Conservation (phyloP, 2,888 invertebrate species). For the Sarcophaga rosellei region DNA sequence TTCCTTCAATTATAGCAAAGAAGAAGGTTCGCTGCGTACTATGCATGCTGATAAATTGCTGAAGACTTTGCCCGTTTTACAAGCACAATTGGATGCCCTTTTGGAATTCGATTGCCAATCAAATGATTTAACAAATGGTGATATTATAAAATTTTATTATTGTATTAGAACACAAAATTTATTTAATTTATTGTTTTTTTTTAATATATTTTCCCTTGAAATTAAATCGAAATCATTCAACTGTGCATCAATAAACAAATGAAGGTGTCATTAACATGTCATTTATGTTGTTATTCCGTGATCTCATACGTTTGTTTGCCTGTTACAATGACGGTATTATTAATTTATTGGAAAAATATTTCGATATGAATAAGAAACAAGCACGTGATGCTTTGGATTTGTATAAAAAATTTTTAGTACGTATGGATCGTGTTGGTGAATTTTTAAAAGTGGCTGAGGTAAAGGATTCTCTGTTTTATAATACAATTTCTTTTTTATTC, state of each 20-base stretch:
- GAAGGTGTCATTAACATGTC: slow-evolving; percentile 97
- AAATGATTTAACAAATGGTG: slow-evolving; percentile 96
- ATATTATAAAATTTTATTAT: slow-evolving; percentile 7
- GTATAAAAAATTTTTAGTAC: slow-evolving; percentile 98
- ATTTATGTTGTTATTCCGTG: slow-evolving; percentile 99
- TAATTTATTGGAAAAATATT: slow-evolving; percentile 99
- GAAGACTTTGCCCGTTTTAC: slow-evolving; percentile 97
- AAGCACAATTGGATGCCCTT: slow-evolving; percentile 96
- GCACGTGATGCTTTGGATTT: slow-evolving; percentile 98
- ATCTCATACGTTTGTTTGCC: slow-evolving; percentile 99
- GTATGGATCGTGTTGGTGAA: slow-evolving; percentile 99
- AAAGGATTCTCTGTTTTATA: neutral
- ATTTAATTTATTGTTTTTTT: neutral
- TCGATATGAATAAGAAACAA: slow-evolving; percentile 99
- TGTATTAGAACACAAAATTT: slow-evolving; percentile 11
- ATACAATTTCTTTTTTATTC: slow-evolving; percentile 46
- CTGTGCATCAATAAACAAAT: neutral
- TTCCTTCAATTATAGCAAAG: slow-evolving; percentile 87
- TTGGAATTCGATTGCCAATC: slow-evolving; percentile 98
- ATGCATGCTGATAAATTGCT: slow-evolving; percentile 98
- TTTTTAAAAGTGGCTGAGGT: slow-evolving; percentile 94
- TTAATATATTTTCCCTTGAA: slow-evolving; percentile 4
- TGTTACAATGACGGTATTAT: slow-evolving; percentile 99
- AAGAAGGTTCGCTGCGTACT: slow-evolving; percentile 97
- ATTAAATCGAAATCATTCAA: neutral